Percentiles rank a stretch among this genome's conserved stretches.
Evolutionary conservation across 2,888 invertebrate genomes (phyloP).

Genomic region (Drosophila nigricruria): DNA sequence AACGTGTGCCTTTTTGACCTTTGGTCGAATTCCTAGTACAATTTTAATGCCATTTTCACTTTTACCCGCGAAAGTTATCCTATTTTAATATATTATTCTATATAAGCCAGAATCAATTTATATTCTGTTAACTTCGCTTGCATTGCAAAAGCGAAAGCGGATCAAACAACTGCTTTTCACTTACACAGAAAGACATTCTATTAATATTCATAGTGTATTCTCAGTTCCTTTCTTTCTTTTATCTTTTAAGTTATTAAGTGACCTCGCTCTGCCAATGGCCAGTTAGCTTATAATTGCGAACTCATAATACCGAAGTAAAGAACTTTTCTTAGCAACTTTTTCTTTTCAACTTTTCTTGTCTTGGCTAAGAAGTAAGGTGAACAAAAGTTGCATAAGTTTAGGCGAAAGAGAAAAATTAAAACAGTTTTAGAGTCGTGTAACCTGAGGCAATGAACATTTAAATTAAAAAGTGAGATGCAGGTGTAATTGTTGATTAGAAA

Average conservation of each 20-base stretch:
- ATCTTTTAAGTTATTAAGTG: neutral
- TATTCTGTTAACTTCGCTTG: neutral
- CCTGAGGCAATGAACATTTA: neutral
- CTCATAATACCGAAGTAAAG: neutral
- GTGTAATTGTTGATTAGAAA: conserved; percentile 5
- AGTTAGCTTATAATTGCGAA: conserved; percentile 6
- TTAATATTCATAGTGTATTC: conserved; percentile 3
- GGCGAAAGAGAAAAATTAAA: conserved; percentile 11
- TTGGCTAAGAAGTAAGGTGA: neutral
- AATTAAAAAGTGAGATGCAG: conserved; percentile 1
- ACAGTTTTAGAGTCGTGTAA: neutral
- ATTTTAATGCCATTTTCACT: neutral
- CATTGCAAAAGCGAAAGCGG: neutral
- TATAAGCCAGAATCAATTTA: neutral
- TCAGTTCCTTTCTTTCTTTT: neutral
- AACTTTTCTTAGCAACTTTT: conserved; percentile 25
- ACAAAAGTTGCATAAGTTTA: conserved; percentile 8
- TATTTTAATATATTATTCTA: neutral
- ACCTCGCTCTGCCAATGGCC: neutral
- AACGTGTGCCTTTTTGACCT: neutral
- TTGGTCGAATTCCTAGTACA: neutral
- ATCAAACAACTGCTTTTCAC: neutral
- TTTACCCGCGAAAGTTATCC: neutral
- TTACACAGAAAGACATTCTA: neutral
- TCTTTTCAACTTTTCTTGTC: neutral